A percentile compares a stretch with the other conserved stretches of the same genome.
Evolutionary conservation across 2,888 invertebrate genomes (phyloP).

Genomic region (Eilema caniola): DNA sequence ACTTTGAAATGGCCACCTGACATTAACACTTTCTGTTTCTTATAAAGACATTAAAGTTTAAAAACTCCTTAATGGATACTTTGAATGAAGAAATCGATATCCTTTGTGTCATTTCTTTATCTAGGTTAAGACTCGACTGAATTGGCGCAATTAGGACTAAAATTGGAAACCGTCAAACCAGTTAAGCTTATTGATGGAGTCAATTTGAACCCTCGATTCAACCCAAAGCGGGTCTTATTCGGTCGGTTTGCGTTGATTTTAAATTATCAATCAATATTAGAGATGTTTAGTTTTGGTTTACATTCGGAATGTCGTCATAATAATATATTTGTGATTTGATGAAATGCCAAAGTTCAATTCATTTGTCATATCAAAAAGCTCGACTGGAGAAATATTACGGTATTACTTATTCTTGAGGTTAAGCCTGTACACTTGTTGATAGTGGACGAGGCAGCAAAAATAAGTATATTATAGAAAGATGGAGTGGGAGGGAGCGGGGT

Average conservation of each 20-base stretch:
- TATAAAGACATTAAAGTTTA: not conserved
- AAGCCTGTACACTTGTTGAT: no score
- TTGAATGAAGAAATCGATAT: not conserved
- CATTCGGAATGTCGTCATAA: not conserved
- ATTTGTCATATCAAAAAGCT: no score
- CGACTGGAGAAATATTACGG: no score
- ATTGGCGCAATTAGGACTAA: not conserved
- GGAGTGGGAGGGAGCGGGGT: no score
- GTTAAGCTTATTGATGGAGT: conserved; percentile 7
- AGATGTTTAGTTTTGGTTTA: not conserved
- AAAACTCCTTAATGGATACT: not conserved
- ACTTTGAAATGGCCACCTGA: no score
- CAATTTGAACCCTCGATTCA: not conserved
- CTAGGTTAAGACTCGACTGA: not conserved
- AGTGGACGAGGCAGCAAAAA: no score
- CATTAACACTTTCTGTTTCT: not conserved
- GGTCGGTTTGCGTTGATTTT: not conserved
- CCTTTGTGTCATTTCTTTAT: not conserved
- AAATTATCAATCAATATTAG: not conserved
- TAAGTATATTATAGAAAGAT: no score
- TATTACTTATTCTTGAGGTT: no score
- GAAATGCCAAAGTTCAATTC: no score
- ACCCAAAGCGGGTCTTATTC: not conserved
- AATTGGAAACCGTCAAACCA: not conserved
- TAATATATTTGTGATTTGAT: no score